Evolutionary conservation across 2,888 invertebrate species (phyloP).

Genomic region (Polydrusus pterygomalis): DNA sequence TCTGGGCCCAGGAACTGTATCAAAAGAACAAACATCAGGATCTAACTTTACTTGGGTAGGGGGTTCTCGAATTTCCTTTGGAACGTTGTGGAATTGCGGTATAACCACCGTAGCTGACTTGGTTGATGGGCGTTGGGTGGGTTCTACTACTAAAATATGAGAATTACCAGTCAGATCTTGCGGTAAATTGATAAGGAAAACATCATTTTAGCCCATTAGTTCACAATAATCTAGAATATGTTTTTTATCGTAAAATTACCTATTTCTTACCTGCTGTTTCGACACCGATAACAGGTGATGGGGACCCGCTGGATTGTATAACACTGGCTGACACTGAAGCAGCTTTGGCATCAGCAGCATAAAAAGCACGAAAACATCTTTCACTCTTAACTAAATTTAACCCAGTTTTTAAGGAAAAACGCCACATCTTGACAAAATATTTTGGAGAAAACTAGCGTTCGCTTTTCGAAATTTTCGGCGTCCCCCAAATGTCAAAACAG

Average conservation of each 20-base stretch:
- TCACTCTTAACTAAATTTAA: conserved; percentile 17
- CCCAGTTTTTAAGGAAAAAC: conserved; percentile 30
- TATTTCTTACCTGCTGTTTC: conserved; percentile 24
- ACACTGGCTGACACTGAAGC: neutral
- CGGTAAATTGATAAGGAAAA: too few species aligned
- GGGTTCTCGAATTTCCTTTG: neutral
- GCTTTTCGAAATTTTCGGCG: conserved; percentile 14
- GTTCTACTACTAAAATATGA: conserved; percentile 10
- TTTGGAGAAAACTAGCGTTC: neutral
- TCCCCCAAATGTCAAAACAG: conserved; percentile 29
- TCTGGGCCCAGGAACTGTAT: conserved; percentile 80
- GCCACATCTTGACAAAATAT: conserved; percentile 41
- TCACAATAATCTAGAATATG: neutral
- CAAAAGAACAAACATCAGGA: conserved; percentile 71
- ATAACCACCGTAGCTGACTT: conserved; percentile 1
- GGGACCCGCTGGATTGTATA: neutral
- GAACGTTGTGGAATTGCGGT: conserved; percentile 18
- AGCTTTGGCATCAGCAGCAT: conserved; percentile 42
- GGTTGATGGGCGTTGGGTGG: neutral
- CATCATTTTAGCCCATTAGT: too few species aligned
- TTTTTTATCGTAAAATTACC: neutral
- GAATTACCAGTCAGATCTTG: neutral
- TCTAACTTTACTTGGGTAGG: conserved; percentile 16
- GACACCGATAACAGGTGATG: conserved; percentile 15
- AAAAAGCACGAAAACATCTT: conserved; percentile 18